phyloP scores from a whole-genome alignment of 2,113 vertebrate genomes.

The Xenopus tropicalis region DNA sequence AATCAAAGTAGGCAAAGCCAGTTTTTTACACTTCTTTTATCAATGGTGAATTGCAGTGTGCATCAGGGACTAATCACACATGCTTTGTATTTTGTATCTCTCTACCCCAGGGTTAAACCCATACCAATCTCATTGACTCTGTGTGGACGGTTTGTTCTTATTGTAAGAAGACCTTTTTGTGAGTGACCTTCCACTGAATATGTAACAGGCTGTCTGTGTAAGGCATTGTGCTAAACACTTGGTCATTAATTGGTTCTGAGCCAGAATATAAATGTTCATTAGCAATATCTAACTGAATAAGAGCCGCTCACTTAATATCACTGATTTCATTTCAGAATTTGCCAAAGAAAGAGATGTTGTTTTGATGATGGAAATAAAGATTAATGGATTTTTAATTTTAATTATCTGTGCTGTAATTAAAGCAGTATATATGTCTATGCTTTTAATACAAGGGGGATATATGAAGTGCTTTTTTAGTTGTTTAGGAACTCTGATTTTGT shows the following conservation, averaged over 20 bases:
- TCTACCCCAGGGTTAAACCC: conserved; percentile 33
- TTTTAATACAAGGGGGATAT: not conserved
- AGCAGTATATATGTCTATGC: not conserved
- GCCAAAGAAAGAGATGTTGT: conserved; percentile 5
- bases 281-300: conserved; percentile 27
- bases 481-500: too few species aligned
- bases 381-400: not conserved
- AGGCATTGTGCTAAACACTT: conserved; percentile 38
- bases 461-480: too few species aligned
- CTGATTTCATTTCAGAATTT: conserved; percentile 27
- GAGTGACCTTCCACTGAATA: conserved; percentile 34
- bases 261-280: conserved; percentile 37
- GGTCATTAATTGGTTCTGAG: conserved; percentile 38
- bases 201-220: conserved; percentile 33
- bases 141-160: conserved; percentile 39
- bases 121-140: conserved; percentile 7
- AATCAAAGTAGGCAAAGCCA: conserved; percentile 26
- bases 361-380: not conserved
- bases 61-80: conserved; percentile 26
- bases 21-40: conserved; percentile 31
- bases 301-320: conserved; percentile 17
- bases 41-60: conserved; percentile 32
- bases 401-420: not conserved
- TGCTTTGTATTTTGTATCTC: conserved; percentile 32
- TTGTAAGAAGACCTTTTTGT: conserved; percentile 37